phyloP scores from a whole-genome alignment of 1,140 invertebrate genomes.

The Rhopalosiphum maidis region DNA sequence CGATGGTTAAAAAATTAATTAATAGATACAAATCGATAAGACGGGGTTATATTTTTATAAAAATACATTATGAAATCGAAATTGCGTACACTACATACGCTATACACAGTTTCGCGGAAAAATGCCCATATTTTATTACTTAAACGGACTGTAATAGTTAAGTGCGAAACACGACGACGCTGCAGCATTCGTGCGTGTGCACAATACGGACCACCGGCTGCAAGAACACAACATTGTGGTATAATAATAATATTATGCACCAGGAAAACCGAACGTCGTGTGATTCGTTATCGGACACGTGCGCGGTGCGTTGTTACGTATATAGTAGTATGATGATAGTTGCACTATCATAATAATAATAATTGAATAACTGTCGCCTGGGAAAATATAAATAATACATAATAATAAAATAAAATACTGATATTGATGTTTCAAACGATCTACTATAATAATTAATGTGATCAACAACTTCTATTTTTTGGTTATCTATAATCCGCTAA shows the following conservation, averaged over 20 bases:
- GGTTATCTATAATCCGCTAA: no score
- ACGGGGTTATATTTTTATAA: background rate
- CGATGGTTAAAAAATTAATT: background rate
- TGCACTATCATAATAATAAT: background rate
- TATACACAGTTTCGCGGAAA: background rate
- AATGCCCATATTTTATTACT: background rate
- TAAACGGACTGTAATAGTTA: background rate
- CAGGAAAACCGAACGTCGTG: background rate
- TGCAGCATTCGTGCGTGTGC: background rate
- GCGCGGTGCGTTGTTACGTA: background rate
- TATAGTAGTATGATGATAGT: background rate
- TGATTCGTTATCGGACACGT: constrained; percentile 10
- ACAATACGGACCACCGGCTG: background rate
- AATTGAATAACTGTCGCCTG: background rate
- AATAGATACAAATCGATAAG: background rate
- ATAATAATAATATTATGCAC: background rate
- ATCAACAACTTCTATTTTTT: background rate
- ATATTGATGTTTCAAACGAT: background rate
- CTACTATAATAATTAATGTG: background rate
- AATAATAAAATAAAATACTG: no score
- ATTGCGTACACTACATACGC: background rate
- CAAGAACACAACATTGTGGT: background rate
- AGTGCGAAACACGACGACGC: background rate
- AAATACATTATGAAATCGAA: background rate
- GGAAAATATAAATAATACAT: no score